Evolutionary conservation across 2,113 vertebrate species (phyloP).

Genomic region (Crotalus helleri): DNA sequence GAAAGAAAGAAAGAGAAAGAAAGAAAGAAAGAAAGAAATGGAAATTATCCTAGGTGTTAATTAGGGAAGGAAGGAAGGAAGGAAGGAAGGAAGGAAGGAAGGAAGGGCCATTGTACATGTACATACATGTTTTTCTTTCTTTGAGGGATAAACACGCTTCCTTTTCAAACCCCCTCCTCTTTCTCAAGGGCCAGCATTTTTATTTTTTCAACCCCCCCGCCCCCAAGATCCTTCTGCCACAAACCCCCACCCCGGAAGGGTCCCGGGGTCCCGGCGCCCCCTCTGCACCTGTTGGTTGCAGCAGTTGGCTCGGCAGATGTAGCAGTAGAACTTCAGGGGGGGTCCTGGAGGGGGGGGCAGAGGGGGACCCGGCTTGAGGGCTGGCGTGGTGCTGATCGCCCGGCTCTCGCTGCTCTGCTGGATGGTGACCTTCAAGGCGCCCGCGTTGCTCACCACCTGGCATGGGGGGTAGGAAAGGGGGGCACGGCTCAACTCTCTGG

Average conservation of each 20-base stretch:
- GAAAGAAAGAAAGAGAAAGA: too few species aligned
- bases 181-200: background rate
- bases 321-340: conserved; percentile 88
- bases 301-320: conserved; percentile 90
- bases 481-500: background rate
- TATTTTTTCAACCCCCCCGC: too few species aligned
- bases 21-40: too few species aligned
- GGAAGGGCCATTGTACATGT: background rate
- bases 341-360: conserved; percentile 55
- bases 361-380: conserved; percentile 52
- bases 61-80: too few species aligned
- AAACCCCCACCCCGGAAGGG: too few species aligned
- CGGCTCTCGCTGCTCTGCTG: conserved; percentile 89
- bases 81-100: too few species aligned
- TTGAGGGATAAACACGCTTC: background rate
- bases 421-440: conserved; percentile 87
- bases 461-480: background rate
- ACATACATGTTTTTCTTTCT: background rate
- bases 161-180: background rate
- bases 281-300: conserved; percentile 86
- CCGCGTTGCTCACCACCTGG: conserved; percentile 78
- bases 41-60: too few species aligned
- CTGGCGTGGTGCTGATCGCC: conserved; percentile 78
- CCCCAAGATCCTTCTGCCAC: too few species aligned
- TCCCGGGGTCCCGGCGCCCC: too few species aligned